Evolutionary conservation across 2,113 vertebrate species (phyloP).

Genomic region (Paedocypris sp.): DNA sequence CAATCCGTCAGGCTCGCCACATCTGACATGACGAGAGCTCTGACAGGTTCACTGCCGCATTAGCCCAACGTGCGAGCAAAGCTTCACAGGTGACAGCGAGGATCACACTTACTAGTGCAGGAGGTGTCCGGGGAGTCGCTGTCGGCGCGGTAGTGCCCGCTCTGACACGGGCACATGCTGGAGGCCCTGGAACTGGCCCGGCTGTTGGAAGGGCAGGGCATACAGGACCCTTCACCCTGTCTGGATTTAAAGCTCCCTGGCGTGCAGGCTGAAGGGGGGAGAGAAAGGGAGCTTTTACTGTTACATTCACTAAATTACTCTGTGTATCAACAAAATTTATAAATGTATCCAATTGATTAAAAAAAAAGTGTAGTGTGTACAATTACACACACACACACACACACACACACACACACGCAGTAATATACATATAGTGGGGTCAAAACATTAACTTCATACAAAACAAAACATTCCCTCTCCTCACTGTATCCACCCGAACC

Average conservation of each 20-base stretch:
- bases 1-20: neutral
- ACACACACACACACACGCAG: too few relatives aligned
- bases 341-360: too few relatives aligned
- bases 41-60: neutral
- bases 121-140: slow-evolving; percentile 75
- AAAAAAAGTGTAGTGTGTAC: too few relatives aligned
- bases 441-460: too few relatives aligned
- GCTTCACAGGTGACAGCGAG: neutral
- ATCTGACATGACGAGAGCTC: neutral
- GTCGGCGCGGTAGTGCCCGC: slow-evolving; percentile 83
- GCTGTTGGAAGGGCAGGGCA: slow-evolving; percentile 84
- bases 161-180: slow-evolving; percentile 79
- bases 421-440: too few relatives aligned
- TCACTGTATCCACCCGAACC: too few relatives aligned
- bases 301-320: neutral
- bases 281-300: neutral
- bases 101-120: slow-evolving; percentile 85
- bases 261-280: slow-evolving; percentile 65
- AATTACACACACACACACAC: too few relatives aligned
- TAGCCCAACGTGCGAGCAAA: neutral
- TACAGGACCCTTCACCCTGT: slow-evolving; percentile 80
- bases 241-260: slow-evolving; percentile 87
- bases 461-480: too few relatives aligned
- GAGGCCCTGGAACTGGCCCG: slow-evolving; percentile 74
- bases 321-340: too few relatives aligned